These are phyloP conservation scores for Acanthaster planci DNA, from an alignment of 35 echinoderm and acorn worm genomes.

Conservation along the genomic window DNA sequence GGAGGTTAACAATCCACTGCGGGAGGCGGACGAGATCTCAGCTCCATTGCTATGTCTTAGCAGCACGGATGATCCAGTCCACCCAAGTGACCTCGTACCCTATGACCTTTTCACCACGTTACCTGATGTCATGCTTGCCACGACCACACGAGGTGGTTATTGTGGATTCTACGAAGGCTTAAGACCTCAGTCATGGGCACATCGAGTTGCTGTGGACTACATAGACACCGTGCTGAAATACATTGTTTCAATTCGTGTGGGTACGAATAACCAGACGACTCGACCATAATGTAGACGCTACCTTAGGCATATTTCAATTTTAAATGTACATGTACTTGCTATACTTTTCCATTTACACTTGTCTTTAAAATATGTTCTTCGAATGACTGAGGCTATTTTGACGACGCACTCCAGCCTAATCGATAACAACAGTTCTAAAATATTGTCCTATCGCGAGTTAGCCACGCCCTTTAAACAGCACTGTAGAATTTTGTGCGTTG, in stretches of 20 bases:
- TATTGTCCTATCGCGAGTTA: too few species aligned
- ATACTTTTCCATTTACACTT: too few species aligned
- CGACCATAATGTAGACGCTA: too few species aligned
- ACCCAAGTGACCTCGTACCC: conserved; percentile 51
- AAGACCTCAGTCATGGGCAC: conserved; percentile 46
- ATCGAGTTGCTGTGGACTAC: conserved; percentile 47
- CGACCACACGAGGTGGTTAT: conserved; percentile 76
- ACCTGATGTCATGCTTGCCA: conserved; percentile 76
- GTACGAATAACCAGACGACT: background rate
- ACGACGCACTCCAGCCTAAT: too few species aligned
- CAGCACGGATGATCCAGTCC: conserved; percentile 85
- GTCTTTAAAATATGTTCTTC: too few species aligned
- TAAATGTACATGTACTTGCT: too few species aligned
- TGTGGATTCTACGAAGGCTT: conserved; percentile 51
- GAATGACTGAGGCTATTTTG: too few species aligned
- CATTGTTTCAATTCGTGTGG: conserved; percentile 2
- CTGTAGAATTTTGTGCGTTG: too few species aligned
- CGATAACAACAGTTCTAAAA: too few species aligned
- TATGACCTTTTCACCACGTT: conserved; percentile 86
- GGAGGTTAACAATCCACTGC: conserved; percentile 84
- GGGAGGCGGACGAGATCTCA: conserved; percentile 91
- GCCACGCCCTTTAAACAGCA: too few species aligned
- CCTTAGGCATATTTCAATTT: too few species aligned
- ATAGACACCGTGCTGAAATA: conserved; percentile 50
- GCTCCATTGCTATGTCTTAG: conserved; percentile 88